These are phyloP conservation scores for Aplysina aerophoba DNA, from an alignment of 37 sponge, comb jelly and placozoan genomes.

Conservation along the genomic window DNA sequence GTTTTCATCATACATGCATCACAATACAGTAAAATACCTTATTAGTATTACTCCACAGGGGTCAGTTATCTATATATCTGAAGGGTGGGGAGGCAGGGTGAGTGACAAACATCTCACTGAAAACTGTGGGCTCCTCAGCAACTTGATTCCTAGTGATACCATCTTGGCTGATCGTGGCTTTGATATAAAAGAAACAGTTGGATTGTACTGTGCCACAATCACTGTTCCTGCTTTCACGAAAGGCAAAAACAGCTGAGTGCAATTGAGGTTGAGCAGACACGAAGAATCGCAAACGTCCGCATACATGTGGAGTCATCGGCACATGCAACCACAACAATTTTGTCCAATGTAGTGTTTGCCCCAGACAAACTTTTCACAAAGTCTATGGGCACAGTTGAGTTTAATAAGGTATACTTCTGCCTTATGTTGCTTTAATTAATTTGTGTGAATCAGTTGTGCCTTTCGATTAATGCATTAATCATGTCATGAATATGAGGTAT, in stretches of 20 bases:
- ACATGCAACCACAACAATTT: not conserved
- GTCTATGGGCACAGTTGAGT: not conserved
- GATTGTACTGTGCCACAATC: slow-evolving; percentile 16
- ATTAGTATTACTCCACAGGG: no score
- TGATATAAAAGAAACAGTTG: slow-evolving; percentile 6
- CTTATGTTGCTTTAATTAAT: not conserved
- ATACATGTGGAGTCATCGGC: slow-evolving; percentile 25
- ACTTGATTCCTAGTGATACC: no score
- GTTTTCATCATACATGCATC: no score
- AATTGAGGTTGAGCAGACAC: slow-evolving; percentile 26
- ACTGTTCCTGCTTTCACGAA: not conserved
- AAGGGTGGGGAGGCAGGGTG: not conserved
- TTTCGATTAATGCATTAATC: slow-evolving; percentile 14
- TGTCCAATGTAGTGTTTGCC: not conserved
- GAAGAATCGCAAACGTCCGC: not conserved
- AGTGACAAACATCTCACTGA: no score
- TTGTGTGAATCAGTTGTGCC: slow-evolving; percentile 12
- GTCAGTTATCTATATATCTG: not conserved
- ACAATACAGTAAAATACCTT: no score
- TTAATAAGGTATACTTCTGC: not conserved
- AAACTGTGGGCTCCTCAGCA: no score
- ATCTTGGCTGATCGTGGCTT: not conserved
- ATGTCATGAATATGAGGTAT: no score
- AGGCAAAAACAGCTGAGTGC: not conserved
- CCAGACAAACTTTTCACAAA: not conserved